Conservation (phyloP, 2,113 vertebrate genomes). For the Forbesichthys papilliferus region DNA sequence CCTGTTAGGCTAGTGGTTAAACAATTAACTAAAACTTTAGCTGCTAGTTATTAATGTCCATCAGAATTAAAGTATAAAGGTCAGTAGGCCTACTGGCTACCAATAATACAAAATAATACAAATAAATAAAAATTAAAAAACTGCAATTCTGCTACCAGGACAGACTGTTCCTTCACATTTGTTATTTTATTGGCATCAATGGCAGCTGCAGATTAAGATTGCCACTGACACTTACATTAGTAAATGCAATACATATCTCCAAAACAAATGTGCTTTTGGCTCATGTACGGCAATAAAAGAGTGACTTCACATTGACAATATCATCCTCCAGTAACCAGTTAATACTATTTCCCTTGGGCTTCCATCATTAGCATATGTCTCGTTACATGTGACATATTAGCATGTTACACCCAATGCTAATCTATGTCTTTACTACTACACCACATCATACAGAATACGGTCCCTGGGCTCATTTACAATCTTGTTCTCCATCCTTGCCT, state of each 20-base stretch:
- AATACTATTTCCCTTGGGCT: neutral
- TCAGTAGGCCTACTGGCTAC: neutral
- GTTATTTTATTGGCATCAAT: conserved; percentile 29
- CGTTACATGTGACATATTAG: conserved; percentile 5
- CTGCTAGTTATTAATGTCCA: conserved; percentile 14
- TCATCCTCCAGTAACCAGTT: neutral
- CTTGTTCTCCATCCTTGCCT: conserved; percentile 17
- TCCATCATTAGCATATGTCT: conserved; percentile 7
- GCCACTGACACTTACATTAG: neutral
- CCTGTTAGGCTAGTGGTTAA: conserved; percentile 10
- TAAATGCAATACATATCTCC: conserved; percentile 12
- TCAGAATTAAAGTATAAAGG: conserved; percentile 8
- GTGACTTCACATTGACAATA: neutral
- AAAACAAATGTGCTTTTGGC: conserved; percentile 6
- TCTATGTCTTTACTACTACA: conserved; percentile 8
- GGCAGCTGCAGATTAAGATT: neutral
- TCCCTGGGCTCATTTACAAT: conserved; percentile 18
- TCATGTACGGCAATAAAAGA: neutral
- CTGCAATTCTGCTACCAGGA: neutral
- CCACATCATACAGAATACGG: neutral
- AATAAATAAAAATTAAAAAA: neutral
- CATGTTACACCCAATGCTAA: neutral
- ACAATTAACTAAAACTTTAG: conserved; percentile 28
- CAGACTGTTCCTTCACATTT: neutral
- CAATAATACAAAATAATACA: neutral